Evolutionary conservation across 1,140 invertebrate species (phyloP), one percentile per base, ranked within the genome.

Genomic region (Neuroterus valhalla): DNA sequence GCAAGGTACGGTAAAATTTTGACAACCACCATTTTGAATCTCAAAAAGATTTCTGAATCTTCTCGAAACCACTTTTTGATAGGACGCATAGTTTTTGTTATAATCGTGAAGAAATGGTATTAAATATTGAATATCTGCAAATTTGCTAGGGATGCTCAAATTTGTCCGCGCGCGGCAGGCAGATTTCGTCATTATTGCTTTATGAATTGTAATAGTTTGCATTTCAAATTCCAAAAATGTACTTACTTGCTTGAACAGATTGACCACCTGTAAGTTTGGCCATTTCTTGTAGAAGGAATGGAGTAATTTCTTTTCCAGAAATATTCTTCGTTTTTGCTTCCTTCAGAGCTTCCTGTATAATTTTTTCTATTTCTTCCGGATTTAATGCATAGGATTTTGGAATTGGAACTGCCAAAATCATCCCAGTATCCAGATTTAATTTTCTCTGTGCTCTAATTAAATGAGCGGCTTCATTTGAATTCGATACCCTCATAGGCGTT

Each of bases 391-490:
- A 89, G 84, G 94, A 90, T 78, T 93, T 86, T 0, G 98, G 97
- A 71, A 99, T 94, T 0, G 98, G 97, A 12, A 99, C 97, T 5
- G 96, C 97, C 71, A 99, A 92, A 5, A 99, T 90, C 50, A 98
- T 92, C 0, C 98, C 98, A 66, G 94, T 96, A 45, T 92, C 81
- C 3, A 98, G 85, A 11, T 91, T 85, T 10, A 98, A 84, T n/a
- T 91, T 79, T 6, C 85, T 84, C 45, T 93, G 90, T 6, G 89
- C 82, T 45, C 91, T 89, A 62, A 98, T 90, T 21, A 98, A 85
- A 62, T 88, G 74, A 3, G 97, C 96, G 0, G 96, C 96, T 70
- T 95, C 92, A n/a, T 76, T 26, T 0, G 93, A 86, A 68, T 89
- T 87, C 0, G 86, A 67, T 0, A 96, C 91, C 83, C 91, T 92